These are phyloP conservation scores for Merodon equestris DNA, from an alignment of 2,888 invertebrate species.

Conservation along the genomic window DNA sequence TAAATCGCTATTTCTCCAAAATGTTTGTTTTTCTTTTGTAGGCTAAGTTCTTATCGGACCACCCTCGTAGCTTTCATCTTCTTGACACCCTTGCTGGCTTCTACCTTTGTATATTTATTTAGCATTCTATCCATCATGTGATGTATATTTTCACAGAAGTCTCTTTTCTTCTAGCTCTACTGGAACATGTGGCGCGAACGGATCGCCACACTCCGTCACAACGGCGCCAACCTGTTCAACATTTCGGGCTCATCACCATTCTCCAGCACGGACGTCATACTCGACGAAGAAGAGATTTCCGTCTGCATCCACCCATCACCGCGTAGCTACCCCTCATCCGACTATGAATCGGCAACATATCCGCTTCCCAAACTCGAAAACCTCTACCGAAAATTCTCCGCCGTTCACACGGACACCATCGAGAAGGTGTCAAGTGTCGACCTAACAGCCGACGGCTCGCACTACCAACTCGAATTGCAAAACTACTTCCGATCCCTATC, in stretches of 20 bases:
- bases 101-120: too few relatives aligned
- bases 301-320: constrained; percentile 35
- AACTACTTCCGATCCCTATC: constrained; percentile 36
- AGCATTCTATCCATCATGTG: too few relatives aligned
- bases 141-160: too few relatives aligned
- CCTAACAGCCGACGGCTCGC: constrained; percentile 2
- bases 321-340: neutral
- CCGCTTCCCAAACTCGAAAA: neutral
- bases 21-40: too few relatives aligned
- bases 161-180: constrained; percentile 71
- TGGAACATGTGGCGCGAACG: constrained; percentile 78
- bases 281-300: constrained; percentile 71
- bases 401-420: constrained; percentile 23
- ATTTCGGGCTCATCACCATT: constrained; percentile 74
- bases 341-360: neutral
- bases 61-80: too few relatives aligned
- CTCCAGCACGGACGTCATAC: constrained; percentile 75
- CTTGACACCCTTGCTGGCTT: too few relatives aligned
- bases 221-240: constrained; percentile 70
- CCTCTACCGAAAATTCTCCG: constrained; percentile 2
- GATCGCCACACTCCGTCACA: constrained; percentile 71
- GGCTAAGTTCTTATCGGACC: too few relatives aligned
- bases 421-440: constrained; percentile 24
- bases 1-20: too few relatives aligned
- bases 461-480: constrained; percentile 46